Conservation (phyloP, 2,113 vertebrate species). For the Elgaria multicarinata region DNA sequence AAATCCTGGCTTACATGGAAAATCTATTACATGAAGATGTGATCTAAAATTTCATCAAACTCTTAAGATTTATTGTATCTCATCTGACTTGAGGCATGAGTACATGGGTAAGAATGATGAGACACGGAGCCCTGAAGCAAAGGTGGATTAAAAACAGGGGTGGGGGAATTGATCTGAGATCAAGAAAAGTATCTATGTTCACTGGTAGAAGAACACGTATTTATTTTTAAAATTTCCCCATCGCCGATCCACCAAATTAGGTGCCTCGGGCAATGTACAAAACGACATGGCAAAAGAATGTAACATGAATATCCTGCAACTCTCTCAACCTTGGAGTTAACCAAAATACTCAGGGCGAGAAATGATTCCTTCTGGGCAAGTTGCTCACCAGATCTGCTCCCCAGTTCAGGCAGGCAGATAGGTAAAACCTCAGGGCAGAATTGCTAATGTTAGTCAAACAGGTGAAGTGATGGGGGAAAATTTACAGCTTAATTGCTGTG, state of each 20-base stretch:
- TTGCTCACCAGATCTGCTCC: neutral
- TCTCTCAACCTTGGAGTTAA: neutral
- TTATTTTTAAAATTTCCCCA: neutral
- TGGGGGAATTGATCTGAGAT: neutral
- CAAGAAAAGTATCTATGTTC: neutral
- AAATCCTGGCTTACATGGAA: conserved; percentile 37
- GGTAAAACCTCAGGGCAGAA: neutral
- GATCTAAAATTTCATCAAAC: conserved; percentile 42
- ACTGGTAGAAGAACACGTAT: neutral
- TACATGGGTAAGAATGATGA: conserved; percentile 21
- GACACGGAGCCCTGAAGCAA: conserved; percentile 1
- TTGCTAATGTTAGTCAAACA: neutral
- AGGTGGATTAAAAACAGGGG: neutral
- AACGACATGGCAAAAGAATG: neutral
- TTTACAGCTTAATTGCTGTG: neutral
- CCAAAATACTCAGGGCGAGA: neutral
- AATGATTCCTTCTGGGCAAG: neutral
- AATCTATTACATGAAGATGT: conserved; percentile 35
- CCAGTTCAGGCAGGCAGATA: neutral
- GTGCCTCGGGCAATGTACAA: neutral
- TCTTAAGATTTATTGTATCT: conserved; percentile 48
- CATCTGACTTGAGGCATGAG: conserved; percentile 10
- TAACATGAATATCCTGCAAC: neutral
- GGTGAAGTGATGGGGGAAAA: neutral
- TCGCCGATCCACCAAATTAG: neutral